phyloP scores from a whole-genome alignment of 2,888 invertebrate species.

The Crocallis elinguaria region DNA sequence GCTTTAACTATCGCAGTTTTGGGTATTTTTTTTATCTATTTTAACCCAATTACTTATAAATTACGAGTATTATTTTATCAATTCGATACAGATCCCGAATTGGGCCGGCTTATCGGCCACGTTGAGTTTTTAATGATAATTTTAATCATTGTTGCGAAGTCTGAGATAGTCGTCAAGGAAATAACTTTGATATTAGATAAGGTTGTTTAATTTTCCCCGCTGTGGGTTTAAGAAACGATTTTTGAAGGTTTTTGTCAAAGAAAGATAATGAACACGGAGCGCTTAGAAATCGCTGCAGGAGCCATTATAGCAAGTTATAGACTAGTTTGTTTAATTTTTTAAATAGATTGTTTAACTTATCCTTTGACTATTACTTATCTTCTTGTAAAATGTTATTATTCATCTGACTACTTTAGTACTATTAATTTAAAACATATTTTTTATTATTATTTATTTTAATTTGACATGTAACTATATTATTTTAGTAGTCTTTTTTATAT shows the following conservation, averaged over 20 bases:
- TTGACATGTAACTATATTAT: no score
- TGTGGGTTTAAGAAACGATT: not conserved
- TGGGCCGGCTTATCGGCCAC: conserved; percentile 50
- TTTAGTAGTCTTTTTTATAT: no score
- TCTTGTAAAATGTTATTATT: no score
- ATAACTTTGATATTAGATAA: conserved; percentile 34
- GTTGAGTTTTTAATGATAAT: conserved; percentile 27
- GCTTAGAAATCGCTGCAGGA: no score
- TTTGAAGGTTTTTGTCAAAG: not conserved
- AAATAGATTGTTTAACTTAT: no score
- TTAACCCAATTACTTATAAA: conserved; percentile 74
- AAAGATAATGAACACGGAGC: no score
- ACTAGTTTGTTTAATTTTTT: no score
- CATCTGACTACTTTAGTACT: no score
- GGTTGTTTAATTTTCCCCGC: conserved; percentile 33
- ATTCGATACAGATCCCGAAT: conserved; percentile 49
- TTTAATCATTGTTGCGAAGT: conserved; percentile 24
- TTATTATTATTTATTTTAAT: no score
- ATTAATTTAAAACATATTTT: no score
- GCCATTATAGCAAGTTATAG: no score
- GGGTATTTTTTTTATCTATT: conserved; percentile 41
- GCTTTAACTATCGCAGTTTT: conserved; percentile 10
- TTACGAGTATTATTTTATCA: conserved; percentile 55
- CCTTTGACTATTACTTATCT: no score
- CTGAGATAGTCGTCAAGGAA: conserved; percentile 41